These are phyloP conservation scores for Cryptotis parvus DNA, from an alignment of 2,113 vertebrate species.

Conservation along the genomic window DNA sequence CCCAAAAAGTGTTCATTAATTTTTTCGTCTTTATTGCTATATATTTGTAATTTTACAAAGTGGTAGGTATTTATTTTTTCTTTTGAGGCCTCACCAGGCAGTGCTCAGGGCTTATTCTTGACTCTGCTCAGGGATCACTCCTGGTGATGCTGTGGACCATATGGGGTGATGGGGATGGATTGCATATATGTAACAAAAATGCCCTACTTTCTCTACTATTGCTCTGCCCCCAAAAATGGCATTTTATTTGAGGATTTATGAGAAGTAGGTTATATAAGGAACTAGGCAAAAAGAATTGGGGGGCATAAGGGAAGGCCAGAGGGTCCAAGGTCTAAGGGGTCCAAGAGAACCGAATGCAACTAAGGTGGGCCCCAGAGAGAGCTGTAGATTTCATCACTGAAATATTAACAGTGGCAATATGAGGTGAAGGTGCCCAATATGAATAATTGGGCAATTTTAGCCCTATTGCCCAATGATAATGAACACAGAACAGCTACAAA, in stretches of 20 bases:
- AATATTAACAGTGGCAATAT: conserved; percentile 13
- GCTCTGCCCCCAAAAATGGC: not conserved
- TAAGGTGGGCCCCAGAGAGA: not conserved
- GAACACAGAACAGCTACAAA: not conserved
- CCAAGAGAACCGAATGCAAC: not conserved
- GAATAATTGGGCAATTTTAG: no score
- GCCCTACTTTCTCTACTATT: no score
- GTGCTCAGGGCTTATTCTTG: no score
- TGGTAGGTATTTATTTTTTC: no score
- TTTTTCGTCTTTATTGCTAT: conserved; percentile 38
- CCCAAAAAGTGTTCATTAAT: conserved; percentile 20
- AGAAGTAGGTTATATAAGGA: conserved; percentile 40
- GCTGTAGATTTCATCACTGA: not conserved
- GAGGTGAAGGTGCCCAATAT: not conserved
- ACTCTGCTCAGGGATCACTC: no score
- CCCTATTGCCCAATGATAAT: not conserved
- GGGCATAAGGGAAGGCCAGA: not conserved
- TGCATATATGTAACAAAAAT: no score
- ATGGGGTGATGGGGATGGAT: not conserved
- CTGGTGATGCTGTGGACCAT: no score
- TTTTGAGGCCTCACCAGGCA: no score
- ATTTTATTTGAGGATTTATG: conserved; percentile 52
- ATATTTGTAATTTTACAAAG: conserved; percentile 20
- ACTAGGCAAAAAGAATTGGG: conserved; percentile 8
- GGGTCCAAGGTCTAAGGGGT: no score